Evolutionary conservation across 1,140 invertebrate species (phyloP), one percentile per base, ranked within the genome.

Genomic region (Ostrea edulis): DNA sequence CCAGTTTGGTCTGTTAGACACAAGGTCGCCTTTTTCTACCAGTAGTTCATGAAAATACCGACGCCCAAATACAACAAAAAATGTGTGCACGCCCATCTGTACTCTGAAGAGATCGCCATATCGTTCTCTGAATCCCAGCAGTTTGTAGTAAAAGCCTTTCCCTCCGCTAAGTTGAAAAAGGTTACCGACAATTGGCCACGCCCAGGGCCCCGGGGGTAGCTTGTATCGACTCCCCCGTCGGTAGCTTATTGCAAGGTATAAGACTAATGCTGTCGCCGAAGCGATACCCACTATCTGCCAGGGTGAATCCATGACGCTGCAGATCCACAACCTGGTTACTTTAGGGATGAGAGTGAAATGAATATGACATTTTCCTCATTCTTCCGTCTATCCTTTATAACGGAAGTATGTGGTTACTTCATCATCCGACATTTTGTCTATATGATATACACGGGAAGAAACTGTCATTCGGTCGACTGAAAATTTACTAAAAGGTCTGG

Each of bases 71-170:
- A 81, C 44, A 0, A 81, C 25, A 35, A 81, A 29, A 11, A 29
- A 25, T 17, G 71, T 81, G 0, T 81, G 71, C 9, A 5, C 5
- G 25, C 71, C 71, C 44, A 81, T 35, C 22, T 81, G 71, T 81
- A 81, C 71, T 29, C 71, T 20, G 22, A 81, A 81, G 14, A 81
- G 25, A 81, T 81, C 71, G 11, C 71, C 71, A 25, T 81, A 81
- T 25, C 17, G 8, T 51, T 81, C 25, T 51, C 71, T 81, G 25
- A 81, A 81, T 2, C 0, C 44, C 71, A 81, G 25, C 44, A 81
- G 44, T 11, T 81, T 81, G 44, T 81, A 29, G 22, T 81, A 81
- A 14, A 81, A 14, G 0, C 71, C 71, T 25, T 81, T 51, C 14
- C 71, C 71, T 25, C 71, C 44, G 71, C 14, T 17, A 2, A 81